Base-by-base conservation (phyloP, 2,888 invertebrate genomes). In the Ormyrus rosae region DNA sequence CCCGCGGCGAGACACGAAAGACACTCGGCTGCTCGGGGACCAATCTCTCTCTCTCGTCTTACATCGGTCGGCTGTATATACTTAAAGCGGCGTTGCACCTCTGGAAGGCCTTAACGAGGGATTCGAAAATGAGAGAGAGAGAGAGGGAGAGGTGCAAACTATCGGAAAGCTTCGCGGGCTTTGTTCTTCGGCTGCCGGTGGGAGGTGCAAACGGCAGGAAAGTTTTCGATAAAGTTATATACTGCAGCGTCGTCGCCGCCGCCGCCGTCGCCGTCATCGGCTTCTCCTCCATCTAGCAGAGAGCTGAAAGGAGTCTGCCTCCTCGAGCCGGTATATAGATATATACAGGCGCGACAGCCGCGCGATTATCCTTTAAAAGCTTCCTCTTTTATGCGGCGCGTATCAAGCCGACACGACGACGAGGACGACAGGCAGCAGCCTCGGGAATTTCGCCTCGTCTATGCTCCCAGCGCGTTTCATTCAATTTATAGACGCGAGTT, bases 301-400 rank as follows among this genome's bases (percentile, higher is more conserved):
- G 4, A 45, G 2, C 51, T 72, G 45, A 63, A 72, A 63, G 73
- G 55, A 55, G 55, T 5, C 6, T 9, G 9, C n/a, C 60, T 6
- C 34, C 48, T 11, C 51, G 69, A 6, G 19, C 48, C 64, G 13
- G 34, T 56, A 51, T 13, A 46, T 11, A 7, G 56, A 19, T 61
- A 51, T 13, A 51, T 56, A 55, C 45, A 56, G 34, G 13, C 4
- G 53, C 51, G 51, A 75, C 67, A 67, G 67, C 13, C 48, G 60
- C 51, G 60, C 45, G 69, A 75, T 80, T 80, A 80, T 75, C 80
- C 74, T 74, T 80, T 74, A 75, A 80, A 80, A 74, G 65, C 74
- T 56, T 69, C 9, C 34, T 34, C 61, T 73, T 68, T 69, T 53
- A 65, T 58, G 9, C 50, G 48, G 58, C n/a, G 7, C 7, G 34